Conservation (phyloP, 2,888 invertebrate species). For the Rhorus exstirpatorius region DNA sequence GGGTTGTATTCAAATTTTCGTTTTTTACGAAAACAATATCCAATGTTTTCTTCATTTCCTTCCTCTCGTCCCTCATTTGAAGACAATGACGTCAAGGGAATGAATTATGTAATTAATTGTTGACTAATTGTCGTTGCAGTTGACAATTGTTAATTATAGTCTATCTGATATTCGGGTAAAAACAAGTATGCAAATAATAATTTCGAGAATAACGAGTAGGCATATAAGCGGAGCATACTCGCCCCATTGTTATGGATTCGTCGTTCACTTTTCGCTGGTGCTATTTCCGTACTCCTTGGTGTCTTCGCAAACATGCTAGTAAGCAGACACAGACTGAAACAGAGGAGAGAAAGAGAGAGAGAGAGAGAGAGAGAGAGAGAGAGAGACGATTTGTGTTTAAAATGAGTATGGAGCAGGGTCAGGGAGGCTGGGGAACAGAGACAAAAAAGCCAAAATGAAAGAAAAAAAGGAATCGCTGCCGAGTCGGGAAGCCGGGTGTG, state of each 20-base stretch:
- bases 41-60: too few relatives aligned
- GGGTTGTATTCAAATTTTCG: too few relatives aligned
- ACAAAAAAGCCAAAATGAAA: constrained; percentile 58
- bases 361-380: neutral
- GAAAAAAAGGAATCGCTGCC: constrained; percentile 8
- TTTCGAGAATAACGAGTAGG: neutral
- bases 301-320: constrained; percentile 55
- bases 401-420: constrained; percentile 53
- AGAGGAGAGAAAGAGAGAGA: constrained; percentile 3
- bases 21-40: too few relatives aligned
- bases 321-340: constrained; percentile 23
- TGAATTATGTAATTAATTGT: neutral
- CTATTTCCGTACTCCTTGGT: constrained; percentile 59
- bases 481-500: constrained; percentile 54
- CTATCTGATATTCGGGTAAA: neutral
- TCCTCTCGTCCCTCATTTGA: too few relatives aligned
- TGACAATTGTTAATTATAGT: neutral
- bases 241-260: constrained; percentile 33
- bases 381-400: constrained; percentile 57
- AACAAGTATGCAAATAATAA: neutral
- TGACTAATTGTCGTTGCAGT: neutral
- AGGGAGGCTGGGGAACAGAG: constrained; percentile 36
- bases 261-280: constrained; percentile 32
- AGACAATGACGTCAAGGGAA: too few relatives aligned
- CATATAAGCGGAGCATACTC: constrained; percentile 11